phyloP scores from a whole-genome alignment of 2,797 vertebrate species.

The Gadopsis marmoratus region DNA sequence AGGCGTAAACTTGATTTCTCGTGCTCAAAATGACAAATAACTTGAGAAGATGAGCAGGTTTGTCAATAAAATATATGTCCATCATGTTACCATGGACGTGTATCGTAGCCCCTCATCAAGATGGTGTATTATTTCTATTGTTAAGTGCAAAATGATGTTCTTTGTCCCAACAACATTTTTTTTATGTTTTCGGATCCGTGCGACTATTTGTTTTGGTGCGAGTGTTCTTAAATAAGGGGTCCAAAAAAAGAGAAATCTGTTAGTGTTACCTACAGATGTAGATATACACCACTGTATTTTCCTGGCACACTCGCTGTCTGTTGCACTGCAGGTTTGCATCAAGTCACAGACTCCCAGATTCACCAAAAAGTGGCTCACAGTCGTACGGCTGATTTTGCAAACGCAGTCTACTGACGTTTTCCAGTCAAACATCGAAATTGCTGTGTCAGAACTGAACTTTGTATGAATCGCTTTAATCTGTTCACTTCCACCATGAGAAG shows the following conservation, averaged over 20 bases:
- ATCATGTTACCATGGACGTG: neutral
- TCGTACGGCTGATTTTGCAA: neutral
- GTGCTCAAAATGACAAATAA: neutral
- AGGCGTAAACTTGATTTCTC: neutral
- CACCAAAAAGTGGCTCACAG: neutral
- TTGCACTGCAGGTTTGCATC: conserved; percentile 1
- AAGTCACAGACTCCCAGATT: conserved; percentile 22
- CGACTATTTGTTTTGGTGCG: neutral
- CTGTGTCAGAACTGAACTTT: neutral
- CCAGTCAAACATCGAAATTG: no score
- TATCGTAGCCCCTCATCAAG: neutral
- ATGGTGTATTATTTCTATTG: neutral
- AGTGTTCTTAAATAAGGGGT: no score
- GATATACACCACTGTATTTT: no score
- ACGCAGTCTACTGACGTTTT: neutral
- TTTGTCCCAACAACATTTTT: neutral
- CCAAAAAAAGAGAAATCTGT: neutral
- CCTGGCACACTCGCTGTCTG: neutral
- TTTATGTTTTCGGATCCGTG: neutral
- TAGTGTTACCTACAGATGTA: neutral
- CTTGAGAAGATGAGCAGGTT: neutral
- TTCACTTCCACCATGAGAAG: neutral
- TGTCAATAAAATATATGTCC: neutral
- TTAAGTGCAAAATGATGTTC: neutral
- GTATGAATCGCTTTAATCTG: neutral